These are phyloP conservation scores for Cosmopolites sordidus DNA, from an alignment of 2,888 invertebrate genomes.

Conservation along the genomic window DNA sequence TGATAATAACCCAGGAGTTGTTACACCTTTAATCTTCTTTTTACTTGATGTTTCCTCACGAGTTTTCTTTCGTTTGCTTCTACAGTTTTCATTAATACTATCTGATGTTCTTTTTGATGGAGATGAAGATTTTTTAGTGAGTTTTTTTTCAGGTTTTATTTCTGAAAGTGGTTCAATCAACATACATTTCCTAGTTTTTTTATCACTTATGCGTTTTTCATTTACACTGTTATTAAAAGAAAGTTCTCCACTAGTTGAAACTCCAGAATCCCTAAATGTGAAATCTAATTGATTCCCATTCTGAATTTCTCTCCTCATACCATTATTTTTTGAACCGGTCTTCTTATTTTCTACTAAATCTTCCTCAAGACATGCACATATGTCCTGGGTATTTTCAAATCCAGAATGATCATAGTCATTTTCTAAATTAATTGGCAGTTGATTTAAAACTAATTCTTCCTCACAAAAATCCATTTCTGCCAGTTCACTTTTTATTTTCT, in stretches of 20 bases:
- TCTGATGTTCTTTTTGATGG: neutral
- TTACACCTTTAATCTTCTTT: conserved; percentile 14
- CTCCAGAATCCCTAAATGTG: no score
- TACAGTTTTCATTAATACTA: neutral
- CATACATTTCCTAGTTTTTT: neutral
- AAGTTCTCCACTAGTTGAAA: neutral
- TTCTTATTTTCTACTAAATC: neutral
- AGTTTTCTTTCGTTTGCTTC: conserved; percentile 4
- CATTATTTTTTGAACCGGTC: neutral
- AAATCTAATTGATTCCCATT: no score
- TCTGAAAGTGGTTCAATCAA: no score
- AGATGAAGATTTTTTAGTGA: conserved; percentile 1
- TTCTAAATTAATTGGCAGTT: conserved; percentile 27
- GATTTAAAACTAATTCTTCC: conserved; percentile 38
- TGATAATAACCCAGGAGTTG: neutral
- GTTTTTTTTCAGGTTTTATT: neutral
- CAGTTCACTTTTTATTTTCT: conserved; percentile 31
- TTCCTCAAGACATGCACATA: conserved; percentile 15
- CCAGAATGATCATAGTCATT: conserved; percentile 9
- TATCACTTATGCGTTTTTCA: neutral
- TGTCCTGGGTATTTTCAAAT: conserved; percentile 28
- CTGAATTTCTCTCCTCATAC: neutral
- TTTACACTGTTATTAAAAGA: neutral
- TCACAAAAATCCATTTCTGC: conserved; percentile 32
- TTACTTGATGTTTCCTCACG: neutral